These are phyloP conservation scores for Rhincodon typus DNA, from an alignment of 2,797 vertebrate genomes.

Conservation along the genomic window DNA sequence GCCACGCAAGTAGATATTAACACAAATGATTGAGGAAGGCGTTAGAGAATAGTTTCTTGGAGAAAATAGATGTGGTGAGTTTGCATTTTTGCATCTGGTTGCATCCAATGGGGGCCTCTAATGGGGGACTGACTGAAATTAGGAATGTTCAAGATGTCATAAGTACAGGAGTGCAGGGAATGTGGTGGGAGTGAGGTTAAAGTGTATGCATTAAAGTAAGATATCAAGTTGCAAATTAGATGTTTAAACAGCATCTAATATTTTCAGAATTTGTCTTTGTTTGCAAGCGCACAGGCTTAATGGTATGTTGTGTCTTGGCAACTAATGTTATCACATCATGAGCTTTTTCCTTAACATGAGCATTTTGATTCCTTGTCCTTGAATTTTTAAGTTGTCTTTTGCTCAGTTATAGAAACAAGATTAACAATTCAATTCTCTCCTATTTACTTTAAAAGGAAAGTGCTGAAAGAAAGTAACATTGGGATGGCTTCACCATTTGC, in stretches of 20 bases:
- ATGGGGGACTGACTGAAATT: neutral
- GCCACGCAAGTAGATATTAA: neutral
- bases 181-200: neutral
- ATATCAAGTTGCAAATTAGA: too few relatives aligned
- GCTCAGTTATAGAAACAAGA: neutral
- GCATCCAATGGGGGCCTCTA: too few relatives aligned
- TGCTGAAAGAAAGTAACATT: neutral
- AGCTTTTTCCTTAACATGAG: neutral
- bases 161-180: neutral
- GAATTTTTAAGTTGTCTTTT: neutral
- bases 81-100: neutral
- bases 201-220: too few relatives aligned
- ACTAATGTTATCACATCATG: neutral
- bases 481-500: neutral
- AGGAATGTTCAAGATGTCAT: neutral
- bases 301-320: too few relatives aligned
- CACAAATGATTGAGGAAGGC: neutral
- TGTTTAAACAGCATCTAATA: too few relatives aligned
- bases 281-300: too few relatives aligned
- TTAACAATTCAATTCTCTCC: neutral
- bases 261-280: too few relatives aligned
- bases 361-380: neutral
- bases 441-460: neutral
- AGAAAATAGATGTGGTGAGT: neutral
- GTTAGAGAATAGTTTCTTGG: neutral